Conservation (phyloP, 2,113 vertebrate species). For the Tor tambroides region DNA sequence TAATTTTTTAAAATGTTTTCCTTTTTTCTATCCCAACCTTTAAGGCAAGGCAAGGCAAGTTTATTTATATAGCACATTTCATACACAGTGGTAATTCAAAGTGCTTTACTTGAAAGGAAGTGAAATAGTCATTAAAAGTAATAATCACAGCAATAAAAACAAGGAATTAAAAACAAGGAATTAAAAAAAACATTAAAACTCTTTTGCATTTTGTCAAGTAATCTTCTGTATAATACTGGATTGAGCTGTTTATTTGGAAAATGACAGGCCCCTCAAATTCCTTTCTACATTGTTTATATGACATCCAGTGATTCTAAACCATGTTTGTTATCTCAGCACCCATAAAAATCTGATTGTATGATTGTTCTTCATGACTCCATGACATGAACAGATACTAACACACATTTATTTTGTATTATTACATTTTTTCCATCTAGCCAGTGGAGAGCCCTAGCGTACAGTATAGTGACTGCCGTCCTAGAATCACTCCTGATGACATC, state of each 20-base stretch:
- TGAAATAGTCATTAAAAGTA: too few relatives aligned
- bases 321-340: conserved; percentile 6
- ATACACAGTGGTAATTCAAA: too few relatives aligned
- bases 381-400: not conserved
- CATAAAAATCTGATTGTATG: not conserved
- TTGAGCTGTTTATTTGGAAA: not conserved
- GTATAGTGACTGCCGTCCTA: not conserved
- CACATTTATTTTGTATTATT: not conserved
- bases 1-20: too few relatives aligned
- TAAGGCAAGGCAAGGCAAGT: too few relatives aligned
- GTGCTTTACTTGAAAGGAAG: too few relatives aligned
- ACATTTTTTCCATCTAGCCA: not conserved
- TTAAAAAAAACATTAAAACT: too few relatives aligned
- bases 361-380: not conserved
- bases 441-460: not conserved
- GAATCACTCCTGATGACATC: not conserved
- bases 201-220: too few relatives aligned
- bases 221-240: not conserved
- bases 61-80: too few relatives aligned
- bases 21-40: not conserved
- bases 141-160: too few relatives aligned
- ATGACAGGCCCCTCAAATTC: not conserved
- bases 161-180: too few relatives aligned
- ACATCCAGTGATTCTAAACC: not conserved
- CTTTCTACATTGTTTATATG: not conserved